Evolutionary conservation across 35 echinoderm and acorn worm genomes (phyloP), one percentile per base, ranked within the genome.

Genomic region (Ptychodera flava): DNA sequence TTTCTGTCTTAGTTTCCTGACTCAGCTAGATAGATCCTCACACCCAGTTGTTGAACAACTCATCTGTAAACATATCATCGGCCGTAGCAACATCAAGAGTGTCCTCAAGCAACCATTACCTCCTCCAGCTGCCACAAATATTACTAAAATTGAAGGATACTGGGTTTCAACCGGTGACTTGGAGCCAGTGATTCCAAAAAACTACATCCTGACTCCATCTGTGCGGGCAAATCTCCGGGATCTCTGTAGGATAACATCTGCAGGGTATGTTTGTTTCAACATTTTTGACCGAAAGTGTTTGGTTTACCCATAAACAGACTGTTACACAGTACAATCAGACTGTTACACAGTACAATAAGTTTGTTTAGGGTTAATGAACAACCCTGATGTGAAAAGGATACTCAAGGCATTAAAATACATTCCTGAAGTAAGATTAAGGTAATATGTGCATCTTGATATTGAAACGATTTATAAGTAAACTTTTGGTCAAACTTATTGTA

Each of bases 1-100:
- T 38, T 99, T 98, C 86, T 98, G 95, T 33, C 84, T 97, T 16
- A 94, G 92, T 35, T 98, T 98, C 64, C 85, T 98, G 76, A 98
- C 95, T 1, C 95, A 98, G 85, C 92, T 98, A 0, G 95, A 98
- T 88, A 93, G 93, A 35, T 85, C 90, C 77, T 98, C 95, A 16
- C 90, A 89, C 78, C 95, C 95, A 28, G 33, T 94, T 78, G 95
- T 98, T 32, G 93, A 89, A 35, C 87, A 94, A 83, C 92, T 98
- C 0, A 86, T 98, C 34, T 88, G 90, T 35, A 91, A 92, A 86
- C 90, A 90, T 52, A 85, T 98, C 31, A 82, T 98, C 79, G 95
- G 95, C 36, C 87, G 82, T 64, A 86, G 87, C 1, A 98, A 87
- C 77, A 36, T 93, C 77, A 90, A 90, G 31, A 83, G 92, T 15